Conservation (phyloP, 2,888 invertebrate genomes). For the Eupithecia subumbrata region DNA sequence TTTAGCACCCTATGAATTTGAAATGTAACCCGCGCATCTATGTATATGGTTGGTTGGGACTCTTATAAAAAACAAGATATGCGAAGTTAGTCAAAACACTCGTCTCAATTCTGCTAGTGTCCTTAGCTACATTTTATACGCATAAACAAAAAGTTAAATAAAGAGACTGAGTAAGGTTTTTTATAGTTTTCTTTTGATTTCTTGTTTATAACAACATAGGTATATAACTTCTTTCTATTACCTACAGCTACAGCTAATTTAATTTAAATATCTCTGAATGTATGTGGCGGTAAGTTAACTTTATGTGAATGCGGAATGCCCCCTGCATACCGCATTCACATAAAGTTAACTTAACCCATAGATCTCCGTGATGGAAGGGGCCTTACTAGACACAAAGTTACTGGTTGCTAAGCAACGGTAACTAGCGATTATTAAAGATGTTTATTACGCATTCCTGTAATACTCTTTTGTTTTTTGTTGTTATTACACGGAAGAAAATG, state of each 20-base stretch:
- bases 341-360: no score
- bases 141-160: background rate
- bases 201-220: background rate
- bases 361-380: no score
- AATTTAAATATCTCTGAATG: background rate
- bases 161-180: background rate
- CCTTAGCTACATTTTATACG: background rate
- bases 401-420: slow-evolving; percentile 63
- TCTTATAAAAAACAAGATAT: background rate
- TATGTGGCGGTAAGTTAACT: background rate
- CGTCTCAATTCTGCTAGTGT: background rate
- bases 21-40: background rate
- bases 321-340: no score
- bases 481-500: slow-evolving; percentile 63
- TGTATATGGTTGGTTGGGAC: background rate
- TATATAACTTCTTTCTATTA: background rate
- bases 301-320: background rate
- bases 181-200: background rate
- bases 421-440: slow-evolving; percentile 44
- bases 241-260: background rate
- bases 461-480: slow-evolving; percentile 63
- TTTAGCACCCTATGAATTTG: background rate
- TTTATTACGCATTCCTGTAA: slow-evolving; percentile 54
- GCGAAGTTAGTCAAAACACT: background rate
- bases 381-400: slow-evolving; percentile 8